phyloP scores from a whole-genome alignment of 1,140 invertebrate species.

The Bombus pascuorum region DNA sequence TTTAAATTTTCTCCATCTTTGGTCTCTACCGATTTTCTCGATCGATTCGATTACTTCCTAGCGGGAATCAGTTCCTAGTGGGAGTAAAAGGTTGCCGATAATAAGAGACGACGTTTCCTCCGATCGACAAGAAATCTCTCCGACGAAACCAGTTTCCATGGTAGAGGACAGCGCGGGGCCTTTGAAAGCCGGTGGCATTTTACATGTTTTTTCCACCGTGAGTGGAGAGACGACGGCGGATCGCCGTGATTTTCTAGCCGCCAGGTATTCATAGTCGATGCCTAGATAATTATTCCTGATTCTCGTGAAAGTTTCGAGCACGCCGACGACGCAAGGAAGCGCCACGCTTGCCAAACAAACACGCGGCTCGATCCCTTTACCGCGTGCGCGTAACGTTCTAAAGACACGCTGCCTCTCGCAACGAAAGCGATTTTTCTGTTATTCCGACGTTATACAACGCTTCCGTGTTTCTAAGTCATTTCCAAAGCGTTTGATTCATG shows the following conservation, averaged over 20 bases:
- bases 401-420: not conserved
- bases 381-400: slow-evolving; percentile 18
- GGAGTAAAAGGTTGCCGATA: slow-evolving; percentile 32
- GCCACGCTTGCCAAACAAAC: slow-evolving; percentile 45
- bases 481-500: not conserved
- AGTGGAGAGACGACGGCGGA: too few relatives aligned
- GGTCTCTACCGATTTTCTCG: not conserved
- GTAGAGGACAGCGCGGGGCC: slow-evolving; percentile 10
- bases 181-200: slow-evolving; percentile 57
- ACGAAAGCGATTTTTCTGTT: not conserved
- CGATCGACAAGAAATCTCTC: slow-evolving; percentile 35
- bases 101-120: slow-evolving; percentile 26
- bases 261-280: slow-evolving; percentile 37
- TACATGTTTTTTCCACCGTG: slow-evolving; percentile 34
- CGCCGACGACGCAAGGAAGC: slow-evolving; percentile 54
- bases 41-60: not conserved
- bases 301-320: slow-evolving; percentile 66
- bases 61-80: not conserved
- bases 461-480: slow-evolving; percentile 10
- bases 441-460: not conserved
- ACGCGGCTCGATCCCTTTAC: not conserved
- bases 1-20: not conserved
- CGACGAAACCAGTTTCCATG: slow-evolving; percentile 51
- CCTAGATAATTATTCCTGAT: slow-evolving; percentile 64
- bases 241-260: slow-evolving; percentile 39